Evolutionary conservation across 2,888 invertebrate genomes (phyloP), one percentile per base, ranked within the genome.

Genomic region (Cabera pusaria): DNA sequence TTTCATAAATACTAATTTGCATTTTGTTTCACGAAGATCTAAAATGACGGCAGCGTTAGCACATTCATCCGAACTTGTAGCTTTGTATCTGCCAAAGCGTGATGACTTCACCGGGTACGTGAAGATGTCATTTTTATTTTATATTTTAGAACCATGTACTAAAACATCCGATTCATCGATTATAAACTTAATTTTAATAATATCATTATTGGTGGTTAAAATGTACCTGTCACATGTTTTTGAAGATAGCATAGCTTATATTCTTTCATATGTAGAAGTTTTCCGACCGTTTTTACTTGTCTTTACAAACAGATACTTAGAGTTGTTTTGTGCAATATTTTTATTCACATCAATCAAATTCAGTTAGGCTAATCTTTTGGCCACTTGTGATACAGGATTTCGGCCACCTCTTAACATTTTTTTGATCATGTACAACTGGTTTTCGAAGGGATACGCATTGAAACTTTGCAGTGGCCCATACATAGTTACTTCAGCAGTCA

Each of bases 361-460:
- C 14, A 14, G 14, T 14, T 14, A 2, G 4, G 3, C 14, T 14
- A 27, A 3, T n/a, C 27, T 18, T 1, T 27, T 27, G 6, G 27
- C 27, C n/a, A 27, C 6, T 19, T 27, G 27, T 2, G 10, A 1
- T 3, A 27, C 6, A 7, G 31, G 31, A 0, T 16, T 22, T 3
- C 9, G 14, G 1, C 22, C 31, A 3, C 8, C n/a, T 22, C 22
- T 14, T 2, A 31, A 6, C 14, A 22, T 9, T 16, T n/a, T 6
- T 22, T 31, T 31, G 2, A 31, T 31, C 1, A 6, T 8, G n/a
- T 9, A 22, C 9, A 31, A n/a, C 9, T 31, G 6, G 6, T 39
- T 39, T 12, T 39, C 32, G 6, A 38, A 38, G 1, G 38, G 38
- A 5, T 38, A 38, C 0, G 38, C 31, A 16, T 21, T 32, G 3